A percentile compares a stretch with the other conserved stretches of the same genome.
phyloP scores from a whole-genome alignment of 2,888 invertebrate genomes.

The Heteropelma amictum region DNA sequence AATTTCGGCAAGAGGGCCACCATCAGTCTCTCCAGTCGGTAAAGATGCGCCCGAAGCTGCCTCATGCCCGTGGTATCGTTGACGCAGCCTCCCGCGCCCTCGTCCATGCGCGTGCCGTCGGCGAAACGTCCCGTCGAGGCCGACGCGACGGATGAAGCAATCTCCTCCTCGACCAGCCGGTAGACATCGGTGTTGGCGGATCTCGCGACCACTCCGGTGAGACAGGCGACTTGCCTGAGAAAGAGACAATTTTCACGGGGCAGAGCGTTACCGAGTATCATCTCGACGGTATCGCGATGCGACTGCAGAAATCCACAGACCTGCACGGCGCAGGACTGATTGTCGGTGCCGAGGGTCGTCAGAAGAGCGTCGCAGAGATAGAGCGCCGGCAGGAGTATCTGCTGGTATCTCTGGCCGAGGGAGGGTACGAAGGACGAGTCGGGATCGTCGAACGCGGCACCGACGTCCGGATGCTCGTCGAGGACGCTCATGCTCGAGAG shows the following conservation, averaged over 20 bases:
- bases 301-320: conserved; percentile 89
- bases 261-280: conserved; percentile 85
- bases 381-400: conserved; percentile 89
- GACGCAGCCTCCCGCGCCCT: conserved; percentile 61
- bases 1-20: conserved; percentile 87
- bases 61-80: conserved; percentile 72
- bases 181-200: conserved; percentile 81
- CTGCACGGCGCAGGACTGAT: conserved; percentile 89
- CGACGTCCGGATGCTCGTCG: conserved; percentile 86
- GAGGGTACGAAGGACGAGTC: conserved; percentile 81
- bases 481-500: conserved; percentile 85
- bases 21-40: conserved; percentile 87
- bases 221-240: conserved; percentile 86
- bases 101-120: too few species aligned
- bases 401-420: conserved; percentile 86
- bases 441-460: conserved; percentile 67
- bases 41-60: conserved; percentile 80
- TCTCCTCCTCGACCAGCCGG: conserved; percentile 73
- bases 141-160: too few species aligned
- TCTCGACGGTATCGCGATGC: conserved; percentile 89
- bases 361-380: conserved; percentile 89
- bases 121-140: too few species aligned
- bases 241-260: conserved; percentile 84
- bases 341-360: conserved; percentile 89
- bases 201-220: conserved; percentile 87